phyloP scores from a whole-genome alignment of 2,888 invertebrate genomes.

The Drosophila infuscata region DNA sequence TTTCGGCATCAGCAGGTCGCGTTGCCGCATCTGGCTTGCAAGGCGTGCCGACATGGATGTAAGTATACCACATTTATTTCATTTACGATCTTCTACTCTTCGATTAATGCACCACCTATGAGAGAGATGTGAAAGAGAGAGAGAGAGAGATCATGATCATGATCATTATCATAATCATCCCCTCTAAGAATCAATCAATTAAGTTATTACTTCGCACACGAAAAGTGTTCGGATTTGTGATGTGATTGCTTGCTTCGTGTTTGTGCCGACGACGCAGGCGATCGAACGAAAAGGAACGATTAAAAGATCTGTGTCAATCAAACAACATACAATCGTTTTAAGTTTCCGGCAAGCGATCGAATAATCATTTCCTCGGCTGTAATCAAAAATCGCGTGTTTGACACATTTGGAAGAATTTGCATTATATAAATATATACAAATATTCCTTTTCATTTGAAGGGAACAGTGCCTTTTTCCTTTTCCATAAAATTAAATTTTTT shows the following conservation, averaged over 20 bases:
- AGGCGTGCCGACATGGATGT: constrained; percentile 85
- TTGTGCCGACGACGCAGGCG: not conserved
- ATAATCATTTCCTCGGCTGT: not conserved
- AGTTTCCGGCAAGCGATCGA: not conserved
- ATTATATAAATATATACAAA: too few species aligned
- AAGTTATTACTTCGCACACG: not conserved
- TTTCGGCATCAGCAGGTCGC: constrained; percentile 74
- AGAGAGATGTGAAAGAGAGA: not conserved
- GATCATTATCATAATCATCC: not conserved
- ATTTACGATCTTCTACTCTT: not conserved
- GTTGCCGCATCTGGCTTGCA: constrained; percentile 81
- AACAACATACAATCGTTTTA: not conserved
- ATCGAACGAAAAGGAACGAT: not conserved
- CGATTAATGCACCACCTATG: not conserved
- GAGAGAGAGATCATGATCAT: not conserved
- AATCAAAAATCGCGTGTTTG: not conserved
- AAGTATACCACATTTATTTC: constrained; percentile 65
- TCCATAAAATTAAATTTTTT: not conserved
- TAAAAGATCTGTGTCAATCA: not conserved
- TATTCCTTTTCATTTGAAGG: too few species aligned
- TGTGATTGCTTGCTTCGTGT: not conserved
- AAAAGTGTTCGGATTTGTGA: too few species aligned
- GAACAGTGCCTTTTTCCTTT: not conserved
- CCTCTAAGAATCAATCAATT: not conserved
- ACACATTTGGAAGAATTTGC: not conserved